Percentiles rank a stretch among this genome's conserved stretches.
These are phyloP conservation scores for Philereme vetulata DNA, from an alignment of 2,888 invertebrate species.

Conservation along the genomic window DNA sequence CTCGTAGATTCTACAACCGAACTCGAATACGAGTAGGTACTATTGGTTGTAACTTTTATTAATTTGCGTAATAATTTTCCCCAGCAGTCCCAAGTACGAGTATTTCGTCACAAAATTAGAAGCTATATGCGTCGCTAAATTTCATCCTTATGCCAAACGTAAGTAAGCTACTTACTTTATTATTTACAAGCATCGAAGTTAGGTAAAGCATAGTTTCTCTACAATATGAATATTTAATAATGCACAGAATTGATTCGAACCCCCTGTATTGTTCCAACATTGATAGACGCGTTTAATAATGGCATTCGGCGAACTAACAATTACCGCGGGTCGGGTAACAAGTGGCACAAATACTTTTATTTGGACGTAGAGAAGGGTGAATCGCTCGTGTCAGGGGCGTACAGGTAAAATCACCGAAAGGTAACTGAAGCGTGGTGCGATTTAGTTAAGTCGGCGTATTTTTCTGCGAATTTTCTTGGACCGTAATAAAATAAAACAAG, in stretches of 20 bases:
- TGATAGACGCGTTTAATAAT: slow-evolving; percentile 23
- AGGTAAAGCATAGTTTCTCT: not conserved
- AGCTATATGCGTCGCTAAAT: not conserved
- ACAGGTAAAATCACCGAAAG: slow-evolving; percentile 39
- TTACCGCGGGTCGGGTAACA: slow-evolving; percentile 15
- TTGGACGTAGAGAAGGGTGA: slow-evolving; percentile 35
- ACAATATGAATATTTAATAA: not conserved
- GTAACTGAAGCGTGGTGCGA: slow-evolving; percentile 39
- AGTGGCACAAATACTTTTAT: slow-evolving; percentile 30
- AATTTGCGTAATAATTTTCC: slow-evolving; percentile 9
- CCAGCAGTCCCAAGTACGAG: not conserved
- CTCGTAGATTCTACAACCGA: slow-evolving; percentile 8
- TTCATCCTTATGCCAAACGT: not conserved
- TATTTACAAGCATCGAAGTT: not conserved
- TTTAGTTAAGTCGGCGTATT: slow-evolving; percentile 41
- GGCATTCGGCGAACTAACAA: slow-evolving; percentile 21
- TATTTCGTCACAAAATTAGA: not conserved
- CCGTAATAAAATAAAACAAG: slow-evolving; percentile 40
- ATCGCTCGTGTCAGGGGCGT: slow-evolving; percentile 34
- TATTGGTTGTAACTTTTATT: slow-evolving; percentile 17
- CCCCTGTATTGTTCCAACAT: slow-evolving; percentile 17
- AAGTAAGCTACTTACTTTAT: not conserved
- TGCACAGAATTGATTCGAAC: slow-evolving; percentile 1
- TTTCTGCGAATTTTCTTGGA: slow-evolving; percentile 35
- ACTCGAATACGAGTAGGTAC: slow-evolving; percentile 7